These are phyloP conservation scores for Amazona guildingii DNA, from an alignment of 2,113 vertebrate genomes.

Conservation along the genomic window DNA sequence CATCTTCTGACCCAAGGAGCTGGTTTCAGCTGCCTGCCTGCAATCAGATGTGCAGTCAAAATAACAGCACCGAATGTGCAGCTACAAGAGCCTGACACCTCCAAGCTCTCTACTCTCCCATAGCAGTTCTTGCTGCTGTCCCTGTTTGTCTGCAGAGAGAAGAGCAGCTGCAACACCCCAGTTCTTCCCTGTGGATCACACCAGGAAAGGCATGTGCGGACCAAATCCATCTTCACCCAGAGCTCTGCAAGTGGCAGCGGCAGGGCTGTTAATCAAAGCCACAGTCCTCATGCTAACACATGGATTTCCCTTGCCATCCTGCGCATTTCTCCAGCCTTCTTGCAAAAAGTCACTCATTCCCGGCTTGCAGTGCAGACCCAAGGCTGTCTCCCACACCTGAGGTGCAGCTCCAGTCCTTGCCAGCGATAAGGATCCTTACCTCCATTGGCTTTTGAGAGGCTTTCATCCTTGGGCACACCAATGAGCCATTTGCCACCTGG, in stretches of 20 bases:
- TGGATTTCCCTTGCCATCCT: neutral
- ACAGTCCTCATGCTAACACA: neutral
- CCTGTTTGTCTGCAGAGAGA: rapidly evolving
- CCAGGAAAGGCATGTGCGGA: neutral
- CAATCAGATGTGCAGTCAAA: neutral
- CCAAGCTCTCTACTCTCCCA: neutral
- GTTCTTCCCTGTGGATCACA: neutral
- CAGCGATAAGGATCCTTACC: neutral
- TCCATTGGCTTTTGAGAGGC: neutral
- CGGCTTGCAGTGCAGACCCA: neutral
- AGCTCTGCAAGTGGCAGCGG: neutral
- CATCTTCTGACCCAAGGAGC: neutral
- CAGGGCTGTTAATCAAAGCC: neutral
- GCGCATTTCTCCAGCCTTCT: neutral
- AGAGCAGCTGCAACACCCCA: neutral
- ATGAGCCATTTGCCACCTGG: conserved; percentile 24
- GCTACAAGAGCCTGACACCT: neutral
- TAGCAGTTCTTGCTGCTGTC: neutral
- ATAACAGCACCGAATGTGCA: neutral
- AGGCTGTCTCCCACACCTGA: neutral
- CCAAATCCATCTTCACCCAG: neutral
- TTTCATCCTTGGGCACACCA: neutral
- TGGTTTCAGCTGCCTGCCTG: neutral
- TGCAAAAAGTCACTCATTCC: neutral
- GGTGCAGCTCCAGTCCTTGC: neutral